phyloP scores from a whole-genome alignment of 2,113 vertebrate genomes.

The Acanthisitta chloris region DNA sequence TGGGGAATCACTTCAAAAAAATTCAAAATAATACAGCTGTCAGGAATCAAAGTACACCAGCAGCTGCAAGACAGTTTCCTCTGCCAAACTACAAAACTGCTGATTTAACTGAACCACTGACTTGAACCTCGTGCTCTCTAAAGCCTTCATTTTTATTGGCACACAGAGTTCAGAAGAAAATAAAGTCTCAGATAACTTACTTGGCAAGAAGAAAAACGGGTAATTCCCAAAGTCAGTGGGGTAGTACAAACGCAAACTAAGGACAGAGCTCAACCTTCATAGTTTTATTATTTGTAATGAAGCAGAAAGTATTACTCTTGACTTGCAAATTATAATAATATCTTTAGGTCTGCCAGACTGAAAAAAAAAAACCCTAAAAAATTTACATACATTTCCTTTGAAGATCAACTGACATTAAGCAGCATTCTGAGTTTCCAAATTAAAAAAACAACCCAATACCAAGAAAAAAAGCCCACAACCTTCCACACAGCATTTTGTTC shows the following conservation, averaged over 20 bases:
- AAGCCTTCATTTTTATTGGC: background rate
- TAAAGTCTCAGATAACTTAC: background rate
- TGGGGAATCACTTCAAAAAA: background rate
- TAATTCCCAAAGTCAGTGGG: background rate
- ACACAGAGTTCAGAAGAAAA: background rate
- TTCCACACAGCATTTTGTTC: background rate
- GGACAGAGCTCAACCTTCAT: background rate
- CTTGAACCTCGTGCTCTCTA: background rate
- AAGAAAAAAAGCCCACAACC: background rate
- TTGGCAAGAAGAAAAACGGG: background rate
- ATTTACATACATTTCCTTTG: background rate
- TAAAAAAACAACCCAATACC: background rate
- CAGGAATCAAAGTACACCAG: background rate
- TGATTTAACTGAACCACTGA: background rate
- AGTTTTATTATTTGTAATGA: background rate
- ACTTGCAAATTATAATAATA: background rate
- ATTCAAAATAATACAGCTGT: background rate
- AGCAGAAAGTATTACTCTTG: background rate
- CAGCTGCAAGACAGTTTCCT: background rate
- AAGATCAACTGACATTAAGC: background rate
- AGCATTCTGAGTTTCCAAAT: background rate
- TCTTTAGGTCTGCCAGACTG: background rate
- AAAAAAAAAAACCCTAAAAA: background rate
- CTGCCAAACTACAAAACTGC: background rate
- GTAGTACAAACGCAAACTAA: background rate